phyloP scores from a whole-genome alignment of 2,113 vertebrate species.

The Sebastes fasciatus region DNA sequence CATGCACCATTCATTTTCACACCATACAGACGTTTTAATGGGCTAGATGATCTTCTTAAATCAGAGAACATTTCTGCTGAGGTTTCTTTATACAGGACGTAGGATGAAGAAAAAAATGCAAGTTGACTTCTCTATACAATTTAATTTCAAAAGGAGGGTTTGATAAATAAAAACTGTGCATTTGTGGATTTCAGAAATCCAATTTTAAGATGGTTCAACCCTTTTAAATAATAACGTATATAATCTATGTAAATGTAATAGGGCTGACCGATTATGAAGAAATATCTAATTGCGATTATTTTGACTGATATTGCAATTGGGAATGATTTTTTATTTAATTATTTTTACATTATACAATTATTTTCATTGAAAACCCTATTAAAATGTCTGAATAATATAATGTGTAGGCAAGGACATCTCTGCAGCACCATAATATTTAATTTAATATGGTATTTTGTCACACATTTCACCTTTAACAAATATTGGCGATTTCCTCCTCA shows the following conservation, averaged over 20 bases:
- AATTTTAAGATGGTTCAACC: background rate
- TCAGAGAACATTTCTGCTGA: background rate
- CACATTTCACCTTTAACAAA: no score
- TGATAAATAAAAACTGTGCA: background rate
- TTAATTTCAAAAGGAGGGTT: background rate
- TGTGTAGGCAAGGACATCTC: no score
- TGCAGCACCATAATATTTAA: no score
- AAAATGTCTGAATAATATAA: no score
- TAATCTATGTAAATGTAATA: background rate
- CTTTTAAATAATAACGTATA: background rate
- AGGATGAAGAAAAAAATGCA: background rate
- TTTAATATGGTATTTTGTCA: no score
- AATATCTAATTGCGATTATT: no score
- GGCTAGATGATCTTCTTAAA: background rate
- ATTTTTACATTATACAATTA: no score
- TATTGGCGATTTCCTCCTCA: no score
- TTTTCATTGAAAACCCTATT: no score
- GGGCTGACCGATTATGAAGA: no score
- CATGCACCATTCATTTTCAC: conserved; percentile 35
- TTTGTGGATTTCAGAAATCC: background rate
- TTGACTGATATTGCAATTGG: no score
- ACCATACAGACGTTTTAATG: background rate
- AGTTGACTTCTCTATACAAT: background rate
- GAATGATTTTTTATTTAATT: no score
- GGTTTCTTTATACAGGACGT: background rate